These are phyloP conservation scores for Mythimna vitellina DNA, from an alignment of 2,888 invertebrate species.

Conservation along the genomic window DNA sequence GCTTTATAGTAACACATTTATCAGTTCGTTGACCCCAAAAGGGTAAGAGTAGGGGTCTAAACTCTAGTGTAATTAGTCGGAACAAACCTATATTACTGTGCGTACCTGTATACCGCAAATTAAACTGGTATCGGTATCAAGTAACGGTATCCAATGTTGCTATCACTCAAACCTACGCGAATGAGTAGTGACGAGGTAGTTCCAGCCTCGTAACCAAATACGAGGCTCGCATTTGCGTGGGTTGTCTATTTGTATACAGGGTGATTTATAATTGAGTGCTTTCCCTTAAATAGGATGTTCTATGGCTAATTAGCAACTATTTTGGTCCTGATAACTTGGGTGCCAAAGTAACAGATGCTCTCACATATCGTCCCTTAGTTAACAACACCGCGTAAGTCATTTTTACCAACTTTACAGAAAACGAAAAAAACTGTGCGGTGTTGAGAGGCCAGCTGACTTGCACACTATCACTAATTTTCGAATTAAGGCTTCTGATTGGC, in stretches of 20 bases:
- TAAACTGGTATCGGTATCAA: conserved; percentile 33
- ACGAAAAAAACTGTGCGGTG: too few relatives aligned
- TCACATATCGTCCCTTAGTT: too few relatives aligned
- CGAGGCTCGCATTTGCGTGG: neutral
- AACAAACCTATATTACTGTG: conserved; percentile 34
- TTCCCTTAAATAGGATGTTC: neutral
- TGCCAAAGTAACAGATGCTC: too few relatives aligned
- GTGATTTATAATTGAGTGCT: too few relatives aligned
- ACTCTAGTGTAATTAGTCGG: conserved; percentile 40
- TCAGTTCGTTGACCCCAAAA: conserved; percentile 51
- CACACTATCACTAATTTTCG: too few relatives aligned
- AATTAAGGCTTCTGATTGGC: too few relatives aligned
- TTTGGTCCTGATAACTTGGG: too few relatives aligned
- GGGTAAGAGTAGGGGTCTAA: conserved; percentile 41
- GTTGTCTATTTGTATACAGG: neutral
- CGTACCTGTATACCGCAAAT: conserved; percentile 29
- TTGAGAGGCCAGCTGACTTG: too few relatives aligned
- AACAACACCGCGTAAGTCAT: too few relatives aligned
- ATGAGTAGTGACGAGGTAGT: neutral
- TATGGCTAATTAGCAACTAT: neutral
- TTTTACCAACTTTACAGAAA: too few relatives aligned
- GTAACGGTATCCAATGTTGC: neutral
- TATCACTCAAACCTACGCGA: conserved; percentile 3
- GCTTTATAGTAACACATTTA: conserved; percentile 27
- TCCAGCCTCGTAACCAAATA: conserved; percentile 13